Percentiles rank a stretch among this genome's conserved stretches.
These are phyloP conservation scores for Timandra comae DNA, from an alignment of 2,888 invertebrate genomes.

Conservation along the genomic window DNA sequence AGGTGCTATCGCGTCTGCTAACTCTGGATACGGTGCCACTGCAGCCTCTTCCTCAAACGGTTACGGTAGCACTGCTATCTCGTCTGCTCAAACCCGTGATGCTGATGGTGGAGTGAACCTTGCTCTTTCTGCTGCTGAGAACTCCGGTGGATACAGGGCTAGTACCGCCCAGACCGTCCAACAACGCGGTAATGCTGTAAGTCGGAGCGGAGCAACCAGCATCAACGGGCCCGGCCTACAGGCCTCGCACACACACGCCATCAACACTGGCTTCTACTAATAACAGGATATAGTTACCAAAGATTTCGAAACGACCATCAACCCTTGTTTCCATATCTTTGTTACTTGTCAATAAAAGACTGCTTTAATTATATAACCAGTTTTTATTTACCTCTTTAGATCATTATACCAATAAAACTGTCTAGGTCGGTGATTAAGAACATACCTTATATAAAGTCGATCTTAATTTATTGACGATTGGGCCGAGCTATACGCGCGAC, in stretches of 20 bases:
- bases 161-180: slow-evolving; percentile 49
- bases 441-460: too few relatives aligned
- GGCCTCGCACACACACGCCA: slow-evolving; percentile 48
- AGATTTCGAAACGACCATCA: slow-evolving; percentile 50
- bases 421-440: too few relatives aligned
- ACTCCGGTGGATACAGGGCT: slow-evolving; percentile 36
- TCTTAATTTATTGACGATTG: slow-evolving; percentile 29
- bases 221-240: slow-evolving; percentile 50
- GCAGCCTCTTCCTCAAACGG: slow-evolving; percentile 25
- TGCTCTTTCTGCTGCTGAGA: slow-evolving; percentile 49
- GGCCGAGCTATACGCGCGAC: slow-evolving; percentile 45
- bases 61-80: slow-evolving; percentile 36
- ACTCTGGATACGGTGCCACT: slow-evolving; percentile 18
- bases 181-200: slow-evolving; percentile 36
- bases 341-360: slow-evolving; percentile 36
- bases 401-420: too few relatives aligned
- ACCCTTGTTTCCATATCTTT: slow-evolving; percentile 56
- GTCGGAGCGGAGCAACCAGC: slow-evolving; percentile 48
- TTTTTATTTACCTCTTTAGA: slow-evolving; percentile 9
- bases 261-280: slow-evolving; percentile 52
- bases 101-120: slow-evolving; percentile 29
- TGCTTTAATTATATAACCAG: slow-evolving; percentile 10
- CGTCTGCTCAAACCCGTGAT: slow-evolving; percentile 37
- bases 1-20: slow-evolving; percentile 32
- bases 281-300: slow-evolving; percentile 15